phyloP scores from a whole-genome alignment of 92 coral and sea anemone species.

The Micromussa lordhowensis region DNA sequence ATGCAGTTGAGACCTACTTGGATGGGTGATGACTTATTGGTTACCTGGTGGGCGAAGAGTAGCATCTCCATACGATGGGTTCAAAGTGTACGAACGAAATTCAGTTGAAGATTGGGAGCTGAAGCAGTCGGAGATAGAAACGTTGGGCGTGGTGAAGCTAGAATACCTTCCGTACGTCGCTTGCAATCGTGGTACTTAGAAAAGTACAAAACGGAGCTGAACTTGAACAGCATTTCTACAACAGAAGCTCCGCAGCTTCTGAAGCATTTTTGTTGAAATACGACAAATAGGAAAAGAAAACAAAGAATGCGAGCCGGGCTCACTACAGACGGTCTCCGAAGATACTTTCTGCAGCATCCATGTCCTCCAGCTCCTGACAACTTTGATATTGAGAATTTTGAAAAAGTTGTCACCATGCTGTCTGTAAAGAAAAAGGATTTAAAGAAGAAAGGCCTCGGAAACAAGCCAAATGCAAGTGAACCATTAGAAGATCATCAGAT shows the following conservation, averaged over 20 bases:
- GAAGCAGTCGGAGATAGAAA: constrained; percentile 19
- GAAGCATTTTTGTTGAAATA: constrained; percentile 62
- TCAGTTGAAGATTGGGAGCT: background rate
- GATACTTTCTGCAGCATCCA: constrained; percentile 56
- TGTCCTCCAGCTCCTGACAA: constrained; percentile 69
- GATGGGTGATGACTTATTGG: no score
- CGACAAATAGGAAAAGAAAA: constrained; percentile 45
- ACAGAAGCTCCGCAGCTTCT: constrained; percentile 57
- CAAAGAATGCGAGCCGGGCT: no score
- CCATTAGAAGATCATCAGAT: constrained; percentile 50
- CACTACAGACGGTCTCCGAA: constrained; percentile 52
- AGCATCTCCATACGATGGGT: background rate
- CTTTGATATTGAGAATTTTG: constrained; percentile 57
- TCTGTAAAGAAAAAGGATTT: constrained; percentile 37
- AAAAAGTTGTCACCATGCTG: constrained; percentile 49
- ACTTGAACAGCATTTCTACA: constrained; percentile 25
- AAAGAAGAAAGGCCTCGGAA: constrained; percentile 57
- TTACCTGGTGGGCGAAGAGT: background rate
- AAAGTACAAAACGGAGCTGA: no score
- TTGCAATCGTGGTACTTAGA: no score
- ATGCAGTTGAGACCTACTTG: constrained; percentile 23
- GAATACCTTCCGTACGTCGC: no score
- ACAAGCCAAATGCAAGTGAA: constrained; percentile 58
- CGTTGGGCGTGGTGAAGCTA: constrained; percentile 22
- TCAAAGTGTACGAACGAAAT: background rate